Evolutionary conservation across 2,888 invertebrate genomes (phyloP), one percentile per base, ranked within the genome.

Genomic region (Mystacides longicornis): DNA sequence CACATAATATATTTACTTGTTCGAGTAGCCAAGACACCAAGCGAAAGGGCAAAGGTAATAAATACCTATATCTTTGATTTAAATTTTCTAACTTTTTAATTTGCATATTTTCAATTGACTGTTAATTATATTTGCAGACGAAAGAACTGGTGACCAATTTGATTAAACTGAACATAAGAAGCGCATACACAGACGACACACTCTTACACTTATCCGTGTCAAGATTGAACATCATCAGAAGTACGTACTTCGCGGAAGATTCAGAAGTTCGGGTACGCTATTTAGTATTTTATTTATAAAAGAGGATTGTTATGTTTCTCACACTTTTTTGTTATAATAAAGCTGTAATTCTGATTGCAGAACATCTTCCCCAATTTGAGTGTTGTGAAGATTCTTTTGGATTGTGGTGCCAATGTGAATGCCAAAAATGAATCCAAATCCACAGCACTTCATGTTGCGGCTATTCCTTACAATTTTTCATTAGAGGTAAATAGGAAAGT

Each of bases 141-240:
- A 64, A 67, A 23, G 65, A 71, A 53, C 65, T 79, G 46, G 80
- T 87, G 14, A 75, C 74, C 54, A 69, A 72, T 62, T 73, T 86
- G 51, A 78, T 87, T 23, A 77, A 75, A 52, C 71, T 77, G 58
- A 83, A 87, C 71, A 82, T 87, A 52, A 81, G 82, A 60, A 86
- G 86, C 64, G 81, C 84, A 7, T 78, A 77, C 65, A 80, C 83
- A 55, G 86, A 86, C 58, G 90, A 92, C 69, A 83, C 89, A n/a
- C 76, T 93, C 61, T 79, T 95, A 58, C 94, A 94, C 75, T 78
- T 93, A 62, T 86, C 87, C 66, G 88, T 87, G 55, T 88, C 86
- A 43, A 83, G 84, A 61, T 77, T 85, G 62, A 90, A 89, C 73
- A 85, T 85, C 14, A 83, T 91, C 62, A 84, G 84, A 67, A 86